Base-by-base conservation (phyloP, 2,888 invertebrate genomes). In the Chymomyza caudatula region DNA sequence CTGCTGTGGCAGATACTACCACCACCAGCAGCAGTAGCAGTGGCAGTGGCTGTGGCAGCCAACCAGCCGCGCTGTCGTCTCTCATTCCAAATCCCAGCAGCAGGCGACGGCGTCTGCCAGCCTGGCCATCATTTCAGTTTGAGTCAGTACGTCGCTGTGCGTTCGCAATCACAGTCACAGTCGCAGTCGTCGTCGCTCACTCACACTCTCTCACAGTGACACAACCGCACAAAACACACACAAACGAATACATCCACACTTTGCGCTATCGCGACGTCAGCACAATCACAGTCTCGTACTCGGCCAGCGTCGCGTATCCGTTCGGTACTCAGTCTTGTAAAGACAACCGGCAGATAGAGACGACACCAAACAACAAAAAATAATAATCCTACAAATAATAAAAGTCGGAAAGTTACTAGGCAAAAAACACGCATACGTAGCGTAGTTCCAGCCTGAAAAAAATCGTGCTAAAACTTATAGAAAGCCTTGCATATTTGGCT, bases 301-400 rank as follows among this genome's bases (percentile, higher is more conserved):
- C 17, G n/a, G 29, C 8, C 70, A 66, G 80, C 73, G 74, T 81
- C 76, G 67, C 81, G 73, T 75, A 79, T 81, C 84, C 86, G 75
- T 81, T 76, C 65, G 69, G 69, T 84, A 73, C 67, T 88, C 81
- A 89, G 90, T 90, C 87, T 88, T 88, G 85, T 83, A 78, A 86
- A 85, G 89, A 88, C 88, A 89, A 86, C 88, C 88, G 85, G 83
- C 88, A 90, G 90, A 89, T 89, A 90, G 88, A 90, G 89, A 89
- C 82, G 86, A 85, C 84, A 83, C 76, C 59, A 65, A 84, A 73
- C 22, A 65, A 59, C 63, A 69, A 52, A 57, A 23, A 58, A 43
- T 42, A 56, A 17, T 52, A 25, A 64, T 37, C 57, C n/a, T 22
- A 20, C 8, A 56, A 20, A 51, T 22, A 61, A 63, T 13, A 8